phyloP scores from a whole-genome alignment of 2,113 vertebrate species.

The Eulemur rufifrons region DNA sequence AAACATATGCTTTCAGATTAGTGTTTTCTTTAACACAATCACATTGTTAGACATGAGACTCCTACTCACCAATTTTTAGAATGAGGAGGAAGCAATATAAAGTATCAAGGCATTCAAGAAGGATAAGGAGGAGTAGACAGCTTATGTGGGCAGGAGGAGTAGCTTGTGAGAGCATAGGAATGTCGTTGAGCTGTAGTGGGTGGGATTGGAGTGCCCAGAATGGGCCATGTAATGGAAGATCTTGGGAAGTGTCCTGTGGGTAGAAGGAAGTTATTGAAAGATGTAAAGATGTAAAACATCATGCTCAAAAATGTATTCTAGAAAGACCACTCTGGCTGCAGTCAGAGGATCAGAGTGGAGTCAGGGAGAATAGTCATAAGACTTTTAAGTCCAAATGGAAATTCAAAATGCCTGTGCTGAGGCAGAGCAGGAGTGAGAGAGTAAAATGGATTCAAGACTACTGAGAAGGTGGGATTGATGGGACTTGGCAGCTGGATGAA shows the following conservation, averaged over 20 bases:
- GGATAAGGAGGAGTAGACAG: background rate
- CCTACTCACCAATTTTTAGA: background rate
- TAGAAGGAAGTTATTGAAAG: background rate
- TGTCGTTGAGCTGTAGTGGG: background rate
- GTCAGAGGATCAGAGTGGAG: background rate
- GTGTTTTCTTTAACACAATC: background rate
- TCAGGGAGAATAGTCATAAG: background rate
- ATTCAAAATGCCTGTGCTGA: background rate
- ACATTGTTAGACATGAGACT: background rate
- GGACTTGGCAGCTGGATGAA: background rate
- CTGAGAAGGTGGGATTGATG: background rate
- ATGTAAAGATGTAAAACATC: background rate
- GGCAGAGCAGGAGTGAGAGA: background rate
- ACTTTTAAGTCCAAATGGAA: background rate
- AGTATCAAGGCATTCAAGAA: background rate
- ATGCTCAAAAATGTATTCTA: background rate
- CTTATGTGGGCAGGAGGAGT: background rate
- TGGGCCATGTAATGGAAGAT: background rate
- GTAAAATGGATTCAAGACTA: background rate
- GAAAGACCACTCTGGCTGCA: background rate
- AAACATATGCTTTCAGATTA: slow-evolving; percentile 13
- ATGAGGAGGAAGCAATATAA: background rate
- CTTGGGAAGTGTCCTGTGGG: background rate
- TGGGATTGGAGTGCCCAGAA: background rate
- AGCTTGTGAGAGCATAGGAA: background rate